Evolutionary conservation across 2,888 invertebrate species (phyloP), one percentile per base, ranked within the genome.

Genomic region (Brachypalpus laphriformis): DNA sequence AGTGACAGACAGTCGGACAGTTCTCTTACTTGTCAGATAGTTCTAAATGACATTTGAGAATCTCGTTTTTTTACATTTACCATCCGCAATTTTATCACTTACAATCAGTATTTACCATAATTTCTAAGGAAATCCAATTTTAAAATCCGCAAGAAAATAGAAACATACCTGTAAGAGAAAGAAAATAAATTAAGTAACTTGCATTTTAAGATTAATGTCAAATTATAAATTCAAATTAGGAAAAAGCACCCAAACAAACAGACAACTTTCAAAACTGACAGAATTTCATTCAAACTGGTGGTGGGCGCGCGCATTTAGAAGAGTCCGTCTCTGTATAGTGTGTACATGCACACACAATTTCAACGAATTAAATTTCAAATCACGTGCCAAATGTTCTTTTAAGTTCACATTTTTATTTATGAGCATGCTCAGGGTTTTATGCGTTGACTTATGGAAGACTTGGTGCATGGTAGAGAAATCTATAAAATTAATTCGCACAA

Each of bases 291-390:
- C 8, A 20, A 20, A 16, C 18, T 9, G 9, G 2, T n/a, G 11
- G 9, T 47, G 20, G 3, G 25, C 25, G 25, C 1, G 8, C 16
- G 25, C 25, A 51, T 25, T 51, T 25, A 25, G 49, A n/a, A 66
- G 42, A 34, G 9, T 34, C n/a, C 18, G 37, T 63, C 14, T 25
- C 3, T 34, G 4, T 31, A n/a, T n/a, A n/a, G 22, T 51, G 34
- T 28, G 51, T 45, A 31, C 28, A 4, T 28, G 7, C 20, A 63
- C 8, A 45, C 34, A 34, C 7, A 28, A 34, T 49, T 51, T 66
- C 70, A 68, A 76, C 8, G 42, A 82, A 75, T 83, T 75, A 37
- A 80, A 83, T 83, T 83, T 74, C 83, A 65, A 70, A 83, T 80
- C 83, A 83, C 80, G 83, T 74, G 74, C 74, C 80, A 70, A 80